Evolutionary conservation across 2,888 invertebrate species (phyloP).

Genomic region (Dione juno): DNA sequence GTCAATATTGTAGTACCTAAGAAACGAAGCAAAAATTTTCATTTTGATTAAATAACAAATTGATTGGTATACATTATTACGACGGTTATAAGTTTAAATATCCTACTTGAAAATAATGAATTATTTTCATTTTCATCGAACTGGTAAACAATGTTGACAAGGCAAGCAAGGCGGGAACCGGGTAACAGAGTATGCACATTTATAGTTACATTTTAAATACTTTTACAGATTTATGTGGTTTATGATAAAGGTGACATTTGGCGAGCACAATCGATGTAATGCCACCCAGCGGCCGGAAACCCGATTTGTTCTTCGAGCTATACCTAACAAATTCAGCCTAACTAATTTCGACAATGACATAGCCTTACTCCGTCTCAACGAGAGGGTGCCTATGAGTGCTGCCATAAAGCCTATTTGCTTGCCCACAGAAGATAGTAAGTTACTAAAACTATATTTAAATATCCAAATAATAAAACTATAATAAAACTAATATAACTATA

Average conservation of each 20-base stretch:
- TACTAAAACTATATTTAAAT: not conserved
- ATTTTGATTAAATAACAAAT: not conserved
- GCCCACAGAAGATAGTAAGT: constrained; percentile 84
- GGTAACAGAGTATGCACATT: too few species aligned
- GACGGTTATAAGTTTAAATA: too few species aligned
- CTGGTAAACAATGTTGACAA: too few species aligned
- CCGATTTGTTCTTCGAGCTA: constrained; percentile 89
- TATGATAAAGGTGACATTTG: constrained; percentile 94
- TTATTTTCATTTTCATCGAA: too few species aligned
- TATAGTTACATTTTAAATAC: constrained; percentile 20
- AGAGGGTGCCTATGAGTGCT: constrained; percentile 90
- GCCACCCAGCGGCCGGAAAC: constrained; percentile 89
- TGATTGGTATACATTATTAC: too few species aligned
- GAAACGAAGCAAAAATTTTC: too few species aligned
- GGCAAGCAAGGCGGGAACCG: too few species aligned
- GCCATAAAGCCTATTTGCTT: constrained; percentile 92
- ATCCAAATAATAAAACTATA: too few species aligned
- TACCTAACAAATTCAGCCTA: constrained; percentile 91
- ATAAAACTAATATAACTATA: too few species aligned
- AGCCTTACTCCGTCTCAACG: constrained; percentile 91
- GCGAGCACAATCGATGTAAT: constrained; percentile 93
- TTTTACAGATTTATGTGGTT: constrained; percentile 93
- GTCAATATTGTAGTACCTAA: too few species aligned
- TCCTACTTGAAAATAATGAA: too few species aligned
- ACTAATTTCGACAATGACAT: constrained; percentile 95